Evolutionary conservation across 2,113 vertebrate genomes (phyloP).

Genomic region (Xenopus laevis): DNA sequence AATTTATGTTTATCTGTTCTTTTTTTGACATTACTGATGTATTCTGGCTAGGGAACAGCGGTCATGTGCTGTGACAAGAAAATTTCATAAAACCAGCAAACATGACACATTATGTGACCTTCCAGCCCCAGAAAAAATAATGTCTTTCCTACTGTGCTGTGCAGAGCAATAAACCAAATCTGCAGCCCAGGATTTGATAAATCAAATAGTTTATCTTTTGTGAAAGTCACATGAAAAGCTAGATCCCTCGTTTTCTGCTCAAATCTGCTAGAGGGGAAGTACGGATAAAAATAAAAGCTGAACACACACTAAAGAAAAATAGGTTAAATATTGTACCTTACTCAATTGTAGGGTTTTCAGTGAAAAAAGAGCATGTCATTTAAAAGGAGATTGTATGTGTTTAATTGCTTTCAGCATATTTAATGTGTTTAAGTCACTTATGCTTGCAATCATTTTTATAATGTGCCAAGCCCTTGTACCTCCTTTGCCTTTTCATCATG

Average conservation of each 20-base stretch:
- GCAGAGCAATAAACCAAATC: conserved; percentile 14
- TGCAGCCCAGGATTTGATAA: conserved; percentile 19
- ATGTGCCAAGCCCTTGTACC: too few species aligned
- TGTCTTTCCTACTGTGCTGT: conserved; percentile 15
- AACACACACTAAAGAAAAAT: too few species aligned
- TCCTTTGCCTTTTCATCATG: too few species aligned
- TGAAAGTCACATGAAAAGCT: conserved; percentile 33
- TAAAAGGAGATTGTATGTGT: too few species aligned
- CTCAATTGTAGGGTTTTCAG: too few species aligned
- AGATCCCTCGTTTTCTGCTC: conserved; percentile 1
- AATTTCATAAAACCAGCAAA: conserved; percentile 5
- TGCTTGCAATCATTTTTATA: too few species aligned
- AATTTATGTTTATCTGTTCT: neutral
- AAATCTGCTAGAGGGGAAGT: conserved; percentile 5
- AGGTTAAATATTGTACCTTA: too few species aligned
- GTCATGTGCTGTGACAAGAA: conserved; percentile 5
- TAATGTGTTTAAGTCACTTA: too few species aligned
- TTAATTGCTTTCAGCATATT: too few species aligned
- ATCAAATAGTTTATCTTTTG: conserved; percentile 31
- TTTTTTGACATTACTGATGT: neutral
- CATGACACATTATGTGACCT: conserved; percentile 22
- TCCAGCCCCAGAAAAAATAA: conserved; percentile 12
- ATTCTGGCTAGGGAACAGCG: neutral
- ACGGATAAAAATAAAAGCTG: neutral
- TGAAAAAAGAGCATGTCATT: too few species aligned